These are phyloP conservation scores for Balanococcus diminutus DNA, from an alignment of 2,888 invertebrate species.

Conservation along the genomic window DNA sequence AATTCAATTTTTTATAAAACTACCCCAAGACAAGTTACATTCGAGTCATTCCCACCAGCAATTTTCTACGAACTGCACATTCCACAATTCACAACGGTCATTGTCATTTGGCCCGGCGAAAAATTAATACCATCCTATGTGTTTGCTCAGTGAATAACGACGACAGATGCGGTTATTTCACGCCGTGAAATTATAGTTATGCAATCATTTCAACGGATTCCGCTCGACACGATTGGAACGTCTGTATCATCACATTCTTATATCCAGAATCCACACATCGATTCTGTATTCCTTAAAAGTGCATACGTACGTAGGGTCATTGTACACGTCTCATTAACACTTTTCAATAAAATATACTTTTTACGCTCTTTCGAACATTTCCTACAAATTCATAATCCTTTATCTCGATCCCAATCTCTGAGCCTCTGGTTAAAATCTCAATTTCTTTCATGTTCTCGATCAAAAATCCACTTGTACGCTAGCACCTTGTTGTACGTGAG, in stretches of 20 bases:
- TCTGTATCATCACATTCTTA: neutral
- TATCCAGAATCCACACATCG: neutral
- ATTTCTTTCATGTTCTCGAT: too few relatives aligned
- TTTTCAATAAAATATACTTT: too few relatives aligned
- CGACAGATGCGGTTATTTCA: neutral
- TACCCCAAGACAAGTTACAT: neutral
- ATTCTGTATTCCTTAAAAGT: neutral
- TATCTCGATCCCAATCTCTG: too few relatives aligned
- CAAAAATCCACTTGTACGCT: too few relatives aligned
- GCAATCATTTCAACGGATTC: neutral
- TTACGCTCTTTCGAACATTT: too few relatives aligned
- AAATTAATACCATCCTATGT: neutral
- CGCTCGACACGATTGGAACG: neutral
- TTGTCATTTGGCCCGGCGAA: neutral
- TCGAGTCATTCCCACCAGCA: neutral
- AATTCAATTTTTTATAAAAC: neutral
- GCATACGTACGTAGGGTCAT: neutral
- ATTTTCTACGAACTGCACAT: neutral
- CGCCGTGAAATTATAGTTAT: neutral
- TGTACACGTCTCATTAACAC: neutral
- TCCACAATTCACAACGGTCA: neutral
- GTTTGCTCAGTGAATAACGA: neutral
- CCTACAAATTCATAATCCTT: too few relatives aligned
- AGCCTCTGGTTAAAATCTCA: too few relatives aligned
- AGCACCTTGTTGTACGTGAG: too few relatives aligned